Percentiles rank a stretch among this genome's conserved stretches.
phyloP scores from a whole-genome alignment of 2,888 invertebrate genomes.

The Dasypogon diadema region DNA sequence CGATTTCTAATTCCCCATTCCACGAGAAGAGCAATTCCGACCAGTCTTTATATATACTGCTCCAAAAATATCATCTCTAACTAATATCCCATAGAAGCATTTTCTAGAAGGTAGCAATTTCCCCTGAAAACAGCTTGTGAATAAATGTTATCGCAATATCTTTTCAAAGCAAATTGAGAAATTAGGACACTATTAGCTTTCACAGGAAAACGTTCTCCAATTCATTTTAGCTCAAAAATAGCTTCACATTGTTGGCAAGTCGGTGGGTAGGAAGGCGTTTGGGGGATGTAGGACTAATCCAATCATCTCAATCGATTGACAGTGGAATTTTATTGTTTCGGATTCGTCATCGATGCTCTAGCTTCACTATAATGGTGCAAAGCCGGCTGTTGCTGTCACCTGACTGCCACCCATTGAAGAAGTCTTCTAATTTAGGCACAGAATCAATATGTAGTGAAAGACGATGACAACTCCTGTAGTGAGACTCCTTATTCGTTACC shows the following conservation, averaged over 20 bases:
- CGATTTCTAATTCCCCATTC: too few relatives aligned
- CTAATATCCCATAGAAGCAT: neutral
- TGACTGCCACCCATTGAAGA: slow-evolving; percentile 3
- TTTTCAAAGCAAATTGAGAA: slow-evolving; percentile 44
- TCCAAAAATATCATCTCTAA: neutral
- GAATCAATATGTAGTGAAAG: slow-evolving; percentile 32
- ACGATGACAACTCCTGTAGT: too few relatives aligned
- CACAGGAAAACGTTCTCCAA: slow-evolving; percentile 43
- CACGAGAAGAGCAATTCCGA: too few relatives aligned
- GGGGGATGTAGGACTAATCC: slow-evolving; percentile 38
- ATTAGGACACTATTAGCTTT: slow-evolving; percentile 48
- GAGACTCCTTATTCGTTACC: slow-evolving; percentile 10
- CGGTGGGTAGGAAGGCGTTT: neutral
- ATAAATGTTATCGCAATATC: slow-evolving; percentile 47
- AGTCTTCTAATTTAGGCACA: slow-evolving; percentile 45
- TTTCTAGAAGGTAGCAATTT: slow-evolving; percentile 18
- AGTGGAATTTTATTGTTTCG: slow-evolving; percentile 50
- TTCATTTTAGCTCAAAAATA: slow-evolving; percentile 47
- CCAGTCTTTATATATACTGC: neutral
- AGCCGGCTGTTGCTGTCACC: slow-evolving; percentile 38
- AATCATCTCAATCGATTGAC: slow-evolving; percentile 48
- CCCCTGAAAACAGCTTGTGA: slow-evolving; percentile 35
- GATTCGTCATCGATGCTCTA: slow-evolving; percentile 35
- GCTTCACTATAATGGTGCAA: neutral
- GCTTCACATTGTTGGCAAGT: slow-evolving; percentile 41